Evolutionary conservation across 2,888 invertebrate species (phyloP).

Genomic region (Nymphalis polychloros): DNA sequence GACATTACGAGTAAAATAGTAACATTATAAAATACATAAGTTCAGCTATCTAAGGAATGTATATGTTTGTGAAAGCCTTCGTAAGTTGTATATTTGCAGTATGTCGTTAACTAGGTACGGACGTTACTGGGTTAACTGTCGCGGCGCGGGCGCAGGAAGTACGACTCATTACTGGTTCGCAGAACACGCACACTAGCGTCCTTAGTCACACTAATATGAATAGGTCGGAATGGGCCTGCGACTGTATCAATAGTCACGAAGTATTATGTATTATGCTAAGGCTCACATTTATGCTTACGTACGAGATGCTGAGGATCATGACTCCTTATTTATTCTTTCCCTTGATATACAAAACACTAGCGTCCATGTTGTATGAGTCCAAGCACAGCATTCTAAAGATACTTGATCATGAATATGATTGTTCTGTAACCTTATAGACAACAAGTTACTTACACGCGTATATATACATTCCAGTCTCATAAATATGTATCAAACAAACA

Average conservation of each 20-base stretch:
- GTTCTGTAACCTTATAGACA: no score
- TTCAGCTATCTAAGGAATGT: background rate
- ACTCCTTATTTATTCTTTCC: background rate
- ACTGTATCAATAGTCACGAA: slow-evolving; percentile 12
- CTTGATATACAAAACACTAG: background rate
- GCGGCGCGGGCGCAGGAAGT: slow-evolving; percentile 46
- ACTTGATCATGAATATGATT: no score
- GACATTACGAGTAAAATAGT: no score
- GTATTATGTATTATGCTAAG: background rate
- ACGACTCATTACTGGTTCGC: slow-evolving; percentile 52
- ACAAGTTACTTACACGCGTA: no score
- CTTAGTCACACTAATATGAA: background rate
- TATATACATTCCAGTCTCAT: no score
- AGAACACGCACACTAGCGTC: slow-evolving; percentile 49
- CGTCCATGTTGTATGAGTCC: background rate
- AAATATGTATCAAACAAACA: no score
- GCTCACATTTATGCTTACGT: slow-evolving; percentile 13
- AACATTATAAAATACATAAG: background rate
- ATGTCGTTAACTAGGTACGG: background rate
- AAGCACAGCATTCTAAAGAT: background rate
- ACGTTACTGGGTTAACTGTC: slow-evolving; percentile 40
- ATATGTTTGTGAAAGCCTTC: background rate
- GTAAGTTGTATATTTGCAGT: background rate
- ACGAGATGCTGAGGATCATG: slow-evolving; percentile 4
- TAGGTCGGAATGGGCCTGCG: slow-evolving; percentile 1